Percentiles rank a stretch among this genome's conserved stretches.
These are phyloP conservation scores for Thysanoteuthis rhombus DNA, from an alignment of 2,888 invertebrate genomes.

Conservation along the genomic window DNA sequence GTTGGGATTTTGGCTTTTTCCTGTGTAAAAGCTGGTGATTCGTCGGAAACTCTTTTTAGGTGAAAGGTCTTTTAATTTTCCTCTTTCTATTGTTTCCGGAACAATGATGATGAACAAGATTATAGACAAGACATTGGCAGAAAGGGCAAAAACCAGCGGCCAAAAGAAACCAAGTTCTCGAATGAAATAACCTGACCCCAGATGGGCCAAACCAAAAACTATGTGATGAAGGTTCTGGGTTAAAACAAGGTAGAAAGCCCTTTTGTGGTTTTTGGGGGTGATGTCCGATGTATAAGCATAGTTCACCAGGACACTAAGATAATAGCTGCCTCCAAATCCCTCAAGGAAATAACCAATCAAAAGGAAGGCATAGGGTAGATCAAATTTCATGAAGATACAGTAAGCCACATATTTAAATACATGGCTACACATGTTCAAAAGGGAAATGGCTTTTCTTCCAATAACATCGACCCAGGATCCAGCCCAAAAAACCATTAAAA, in stretches of 20 bases:
- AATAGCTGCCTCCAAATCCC: constrained; percentile 29
- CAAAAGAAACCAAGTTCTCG: constrained; percentile 36
- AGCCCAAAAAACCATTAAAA: not conserved
- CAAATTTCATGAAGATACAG: not conserved
- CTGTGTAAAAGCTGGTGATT: constrained; percentile 38
- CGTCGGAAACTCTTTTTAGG: constrained; percentile 36
- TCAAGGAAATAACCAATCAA: constrained; percentile 16
- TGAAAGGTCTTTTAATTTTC: constrained; percentile 34
- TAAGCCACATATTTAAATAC: not conserved
- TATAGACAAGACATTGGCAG: constrained; percentile 32
- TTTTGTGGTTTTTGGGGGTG: constrained; percentile 26
- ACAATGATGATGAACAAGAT: constrained; percentile 37
- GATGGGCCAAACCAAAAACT: constrained; percentile 23
- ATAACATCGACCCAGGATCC: constrained; percentile 26
- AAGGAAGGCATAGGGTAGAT: constrained; percentile 12
- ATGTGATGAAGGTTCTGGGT: not conserved
- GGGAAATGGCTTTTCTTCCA: not conserved
- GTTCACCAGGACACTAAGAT: not conserved
- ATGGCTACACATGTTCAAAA: not conserved
- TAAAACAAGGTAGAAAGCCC: not conserved
- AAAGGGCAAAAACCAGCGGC: constrained; percentile 33
- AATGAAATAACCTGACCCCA: constrained; percentile 44
- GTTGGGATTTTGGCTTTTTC: not conserved
- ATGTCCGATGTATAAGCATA: constrained; percentile 34
- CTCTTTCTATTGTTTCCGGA: constrained; percentile 40